phyloP scores from a whole-genome alignment of 1,140 invertebrate genomes.

The Trachymyrmex cornetzi region DNA sequence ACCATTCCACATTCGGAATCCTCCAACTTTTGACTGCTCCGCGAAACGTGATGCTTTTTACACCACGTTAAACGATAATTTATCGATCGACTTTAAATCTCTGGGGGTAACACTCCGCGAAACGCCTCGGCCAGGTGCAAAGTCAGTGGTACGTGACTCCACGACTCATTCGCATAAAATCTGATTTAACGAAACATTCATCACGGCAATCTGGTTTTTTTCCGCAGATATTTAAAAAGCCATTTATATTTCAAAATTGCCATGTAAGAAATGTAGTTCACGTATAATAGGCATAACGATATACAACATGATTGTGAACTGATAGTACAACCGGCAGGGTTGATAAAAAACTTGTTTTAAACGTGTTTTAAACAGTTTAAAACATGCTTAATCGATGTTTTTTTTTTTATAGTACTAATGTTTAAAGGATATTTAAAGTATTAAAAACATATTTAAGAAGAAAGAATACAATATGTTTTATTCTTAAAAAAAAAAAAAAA shows the following conservation, averaged over 20 bases:
- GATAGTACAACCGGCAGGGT: no score
- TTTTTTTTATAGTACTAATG: no score
- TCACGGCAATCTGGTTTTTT: neutral
- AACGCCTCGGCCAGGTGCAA: constrained; percentile 5
- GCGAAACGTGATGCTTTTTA: constrained; percentile 54
- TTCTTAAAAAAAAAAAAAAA: no score
- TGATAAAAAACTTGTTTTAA: no score
- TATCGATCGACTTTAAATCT: constrained; percentile 45
- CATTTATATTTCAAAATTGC: no score
- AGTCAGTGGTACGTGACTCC: constrained; percentile 31
- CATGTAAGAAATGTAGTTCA: neutral
- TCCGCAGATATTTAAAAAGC: constrained; percentile 4
- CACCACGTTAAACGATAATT: constrained; percentile 53
- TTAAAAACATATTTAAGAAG: no score
- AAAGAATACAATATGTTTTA: no score
- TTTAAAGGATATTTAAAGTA: no score
- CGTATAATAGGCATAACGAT: neutral
- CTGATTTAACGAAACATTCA: constrained; percentile 20
- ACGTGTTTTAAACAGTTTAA: no score
- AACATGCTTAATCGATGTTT: no score
- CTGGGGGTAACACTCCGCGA: neutral
- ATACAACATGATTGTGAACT: no score
- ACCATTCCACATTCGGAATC: constrained; percentile 26
- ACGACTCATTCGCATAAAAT: constrained; percentile 33
- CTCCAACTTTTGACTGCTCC: constrained; percentile 18